These are phyloP conservation scores for Anthopleura sola DNA, from an alignment of 64 coral and sea anemone species.

Conservation along the genomic window DNA sequence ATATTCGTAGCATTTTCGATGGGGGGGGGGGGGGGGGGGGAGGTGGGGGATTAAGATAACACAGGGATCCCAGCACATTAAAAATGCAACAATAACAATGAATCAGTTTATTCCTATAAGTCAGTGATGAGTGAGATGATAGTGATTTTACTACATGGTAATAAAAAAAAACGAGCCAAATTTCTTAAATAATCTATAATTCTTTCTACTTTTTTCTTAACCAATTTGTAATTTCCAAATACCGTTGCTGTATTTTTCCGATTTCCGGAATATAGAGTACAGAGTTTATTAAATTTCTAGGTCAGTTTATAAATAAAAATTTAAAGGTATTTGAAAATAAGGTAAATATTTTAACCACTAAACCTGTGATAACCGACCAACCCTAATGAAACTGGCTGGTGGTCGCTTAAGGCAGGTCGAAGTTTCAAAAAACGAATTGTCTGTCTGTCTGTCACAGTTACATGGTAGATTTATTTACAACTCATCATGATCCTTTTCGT, in stretches of 20 bases:
- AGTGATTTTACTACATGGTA: background rate
- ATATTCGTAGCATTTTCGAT: too few relatives aligned
- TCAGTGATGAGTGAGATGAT: background rate
- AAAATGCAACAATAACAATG: background rate
- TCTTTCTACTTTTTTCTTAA: background rate
- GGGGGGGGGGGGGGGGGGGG: too few relatives aligned
- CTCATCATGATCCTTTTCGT: constrained; percentile 68
- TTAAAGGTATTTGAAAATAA: background rate
- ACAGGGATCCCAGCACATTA: background rate
- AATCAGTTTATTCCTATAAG: background rate
- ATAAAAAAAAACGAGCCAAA: background rate
- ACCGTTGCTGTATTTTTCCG: too few relatives aligned
- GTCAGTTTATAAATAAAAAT: background rate
- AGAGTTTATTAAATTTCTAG: background rate
- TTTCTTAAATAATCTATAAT: background rate
- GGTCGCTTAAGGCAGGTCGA: background rate
- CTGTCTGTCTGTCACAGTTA: background rate
- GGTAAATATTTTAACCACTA: background rate
- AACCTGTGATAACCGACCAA: background rate
- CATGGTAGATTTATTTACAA: constrained; percentile 35
- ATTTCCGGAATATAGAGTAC: too few relatives aligned
- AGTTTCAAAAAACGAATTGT: background rate
- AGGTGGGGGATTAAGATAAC: background rate
- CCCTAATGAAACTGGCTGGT: background rate
- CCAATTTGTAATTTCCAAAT: too few relatives aligned